These are phyloP conservation scores for Isurus oxyrinchus DNA, from an alignment of 2,113 vertebrate genomes.

Conservation along the genomic window DNA sequence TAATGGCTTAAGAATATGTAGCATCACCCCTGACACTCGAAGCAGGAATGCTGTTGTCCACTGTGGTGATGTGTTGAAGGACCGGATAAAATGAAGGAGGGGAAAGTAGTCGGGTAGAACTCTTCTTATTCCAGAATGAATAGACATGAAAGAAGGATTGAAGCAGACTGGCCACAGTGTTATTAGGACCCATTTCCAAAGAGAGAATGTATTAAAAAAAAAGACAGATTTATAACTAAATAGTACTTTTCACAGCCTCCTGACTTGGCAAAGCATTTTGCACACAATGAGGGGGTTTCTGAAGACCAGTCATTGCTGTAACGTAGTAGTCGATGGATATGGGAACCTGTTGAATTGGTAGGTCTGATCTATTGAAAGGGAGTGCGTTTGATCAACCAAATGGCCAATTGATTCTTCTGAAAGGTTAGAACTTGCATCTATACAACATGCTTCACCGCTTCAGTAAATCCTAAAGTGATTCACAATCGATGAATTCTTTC, in stretches of 20 bases:
- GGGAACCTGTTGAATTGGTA: not conserved
- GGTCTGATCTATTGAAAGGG: not conserved
- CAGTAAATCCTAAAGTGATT: not conserved
- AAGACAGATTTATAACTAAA: not conserved
- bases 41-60: not conserved
- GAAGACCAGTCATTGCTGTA: not conserved
- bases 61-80: not conserved
- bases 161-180: not conserved
- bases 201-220: not conserved
- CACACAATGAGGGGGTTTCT: too few species aligned
- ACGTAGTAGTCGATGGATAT: not conserved
- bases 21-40: fast-evolving
- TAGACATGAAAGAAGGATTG: not conserved
- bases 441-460: not conserved
- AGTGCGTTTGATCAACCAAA: not conserved
- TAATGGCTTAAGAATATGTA: not conserved
- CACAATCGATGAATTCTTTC: not conserved
- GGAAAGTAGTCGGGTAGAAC: not conserved
- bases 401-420: not conserved
- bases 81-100: not conserved
- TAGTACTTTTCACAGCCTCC: not conserved
- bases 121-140: not conserved
- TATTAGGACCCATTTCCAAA: not conserved
- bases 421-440: not conserved
- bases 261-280: not conserved